These are phyloP conservation scores for Pelagia noctiluca DNA, from an alignment of 30 jellyfish, hydroid and myxozoan species.

Conservation along the genomic window DNA sequence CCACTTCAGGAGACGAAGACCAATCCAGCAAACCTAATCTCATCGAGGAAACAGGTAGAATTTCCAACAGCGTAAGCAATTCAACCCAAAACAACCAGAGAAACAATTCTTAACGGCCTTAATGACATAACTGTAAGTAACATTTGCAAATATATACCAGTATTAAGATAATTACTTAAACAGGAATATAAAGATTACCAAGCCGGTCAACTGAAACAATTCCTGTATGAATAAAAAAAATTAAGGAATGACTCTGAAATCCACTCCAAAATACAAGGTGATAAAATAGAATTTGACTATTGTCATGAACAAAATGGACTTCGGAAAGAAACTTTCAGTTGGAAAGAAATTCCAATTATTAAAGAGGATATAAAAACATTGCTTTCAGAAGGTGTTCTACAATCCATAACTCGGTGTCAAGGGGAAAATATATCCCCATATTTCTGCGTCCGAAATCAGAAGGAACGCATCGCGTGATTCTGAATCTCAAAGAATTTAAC, in stretches of 20 bases:
- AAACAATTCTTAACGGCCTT: background rate
- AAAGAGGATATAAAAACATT: background rate
- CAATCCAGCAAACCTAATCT: background rate
- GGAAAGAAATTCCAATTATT: background rate
- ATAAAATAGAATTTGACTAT: background rate
- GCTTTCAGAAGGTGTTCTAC: background rate
- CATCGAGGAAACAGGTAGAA: background rate
- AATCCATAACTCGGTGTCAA: no score
- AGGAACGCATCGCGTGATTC: slow-evolving; percentile 4
- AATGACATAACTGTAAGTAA: background rate
- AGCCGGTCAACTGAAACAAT: background rate
- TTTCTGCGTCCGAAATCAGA: background rate
- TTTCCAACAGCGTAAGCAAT: background rate
- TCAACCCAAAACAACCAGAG: background rate
- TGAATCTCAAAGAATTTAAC: slow-evolving; percentile 11
- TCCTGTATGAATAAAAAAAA: background rate
- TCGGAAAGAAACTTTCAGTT: background rate
- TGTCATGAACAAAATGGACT: background rate
- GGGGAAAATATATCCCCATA: background rate
- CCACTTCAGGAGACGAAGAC: no score
- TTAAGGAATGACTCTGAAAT: background rate
- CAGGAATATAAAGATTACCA: background rate
- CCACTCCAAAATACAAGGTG: background rate
- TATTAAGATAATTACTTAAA: no score
- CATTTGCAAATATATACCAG: background rate